Evolutionary conservation across 2,113 vertebrate species (phyloP).

Genomic region (Passer domesticus): DNA sequence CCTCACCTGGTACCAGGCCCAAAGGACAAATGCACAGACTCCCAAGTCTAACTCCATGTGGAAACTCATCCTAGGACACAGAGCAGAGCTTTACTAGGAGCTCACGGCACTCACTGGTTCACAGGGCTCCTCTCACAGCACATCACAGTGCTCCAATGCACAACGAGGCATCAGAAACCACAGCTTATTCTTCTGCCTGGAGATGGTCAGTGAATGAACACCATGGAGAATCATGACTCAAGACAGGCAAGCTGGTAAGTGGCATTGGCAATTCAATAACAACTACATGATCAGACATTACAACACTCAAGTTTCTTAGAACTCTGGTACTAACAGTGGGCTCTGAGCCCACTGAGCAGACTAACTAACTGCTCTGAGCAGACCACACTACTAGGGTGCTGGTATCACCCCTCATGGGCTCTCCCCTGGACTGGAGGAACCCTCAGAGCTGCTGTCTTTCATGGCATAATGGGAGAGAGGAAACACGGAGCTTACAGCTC

Average conservation of each 20-base stretch:
- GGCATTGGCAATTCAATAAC: background rate
- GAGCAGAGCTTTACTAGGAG: background rate
- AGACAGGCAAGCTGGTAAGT: background rate
- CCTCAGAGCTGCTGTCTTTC: background rate
- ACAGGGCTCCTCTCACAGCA: background rate
- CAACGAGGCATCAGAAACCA: background rate
- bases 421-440: background rate
- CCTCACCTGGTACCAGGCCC: background rate
- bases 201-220: background rate
- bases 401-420: background rate
- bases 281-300: background rate
- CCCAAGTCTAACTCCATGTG: background rate
- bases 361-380: background rate
- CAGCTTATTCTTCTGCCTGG: rapidly evolving
- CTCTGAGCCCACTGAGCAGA: too few relatives aligned
- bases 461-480: background rate
- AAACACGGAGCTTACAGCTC: background rate
- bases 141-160: background rate
- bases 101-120: background rate
- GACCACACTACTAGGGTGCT: background rate
- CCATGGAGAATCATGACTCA: rapidly evolving
- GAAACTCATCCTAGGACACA: background rate
- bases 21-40: background rate
- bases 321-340: background rate
- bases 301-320: background rate